Evolutionary conservation across 2,113 vertebrate species (phyloP).

Genomic region (Heteronetta atricapilla): DNA sequence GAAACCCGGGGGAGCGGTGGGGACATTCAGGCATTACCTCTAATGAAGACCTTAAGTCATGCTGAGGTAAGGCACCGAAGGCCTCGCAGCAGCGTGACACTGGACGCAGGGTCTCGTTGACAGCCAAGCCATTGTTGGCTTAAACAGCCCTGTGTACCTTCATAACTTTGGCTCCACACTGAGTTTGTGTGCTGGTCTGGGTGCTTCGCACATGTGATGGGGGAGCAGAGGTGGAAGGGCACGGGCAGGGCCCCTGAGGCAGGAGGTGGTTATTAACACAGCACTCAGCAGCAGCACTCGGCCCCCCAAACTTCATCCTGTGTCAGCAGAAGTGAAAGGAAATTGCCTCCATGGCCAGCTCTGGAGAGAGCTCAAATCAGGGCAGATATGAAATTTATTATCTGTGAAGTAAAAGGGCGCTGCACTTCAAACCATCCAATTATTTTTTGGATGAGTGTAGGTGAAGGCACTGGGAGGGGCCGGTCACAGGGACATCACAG

Average conservation of each 20-base stretch:
- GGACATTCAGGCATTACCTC: neutral
- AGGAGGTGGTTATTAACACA: neutral
- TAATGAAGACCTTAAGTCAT: neutral
- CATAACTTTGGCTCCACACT: neutral
- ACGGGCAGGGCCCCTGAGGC: neutral
- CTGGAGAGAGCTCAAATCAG: constrained; percentile 21
- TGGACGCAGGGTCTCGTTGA: neutral
- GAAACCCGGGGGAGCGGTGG: neutral
- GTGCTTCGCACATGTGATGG: neutral
- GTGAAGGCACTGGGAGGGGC: neutral
- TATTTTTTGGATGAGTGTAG: constrained; percentile 59
- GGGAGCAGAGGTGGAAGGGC: neutral
- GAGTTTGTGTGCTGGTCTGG: neutral
- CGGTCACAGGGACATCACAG: neutral
- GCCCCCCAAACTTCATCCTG: neutral
- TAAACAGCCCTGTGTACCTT: neutral
- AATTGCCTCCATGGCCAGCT: constrained; percentile 45
- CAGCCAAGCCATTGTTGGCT: neutral
- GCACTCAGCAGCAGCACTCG: neutral
- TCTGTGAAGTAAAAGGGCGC: constrained; percentile 56
- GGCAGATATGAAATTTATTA: constrained; percentile 67
- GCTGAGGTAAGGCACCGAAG: neutral
- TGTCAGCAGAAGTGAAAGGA: constrained; percentile 56
- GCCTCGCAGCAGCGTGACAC: neutral
- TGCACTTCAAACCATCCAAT: constrained; percentile 65